A percentile compares a stretch with the other conserved stretches of the same genome.
phyloP scores from a whole-genome alignment of 2,113 vertebrate species.

The Psammodynastes pulverulentus region DNA sequence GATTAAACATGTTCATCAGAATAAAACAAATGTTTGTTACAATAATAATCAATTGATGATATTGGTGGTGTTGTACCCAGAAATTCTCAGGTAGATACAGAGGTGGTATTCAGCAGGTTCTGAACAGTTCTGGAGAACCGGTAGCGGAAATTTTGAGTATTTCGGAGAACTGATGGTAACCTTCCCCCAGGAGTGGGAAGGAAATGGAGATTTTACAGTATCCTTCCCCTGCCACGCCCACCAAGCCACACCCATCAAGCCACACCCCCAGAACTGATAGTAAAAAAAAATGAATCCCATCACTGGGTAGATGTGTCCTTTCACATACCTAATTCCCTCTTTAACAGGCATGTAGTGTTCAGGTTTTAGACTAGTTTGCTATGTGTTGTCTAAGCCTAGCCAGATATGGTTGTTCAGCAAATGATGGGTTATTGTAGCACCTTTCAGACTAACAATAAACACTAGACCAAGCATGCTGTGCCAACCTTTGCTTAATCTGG shows the following conservation, averaged over 20 bases:
- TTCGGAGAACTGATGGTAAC: no score
- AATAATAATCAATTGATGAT: neutral
- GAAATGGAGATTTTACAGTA: no score
- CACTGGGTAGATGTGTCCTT: neutral
- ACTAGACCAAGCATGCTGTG: neutral
- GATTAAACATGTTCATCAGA: neutral
- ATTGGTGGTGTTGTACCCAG: neutral
- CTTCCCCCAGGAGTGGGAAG: no score
- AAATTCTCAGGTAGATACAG: neutral
- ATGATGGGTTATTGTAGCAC: neutral
- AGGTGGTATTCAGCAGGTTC: no score
- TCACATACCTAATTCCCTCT: neutral
- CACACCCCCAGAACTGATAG: no score
- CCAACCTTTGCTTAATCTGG: neutral
- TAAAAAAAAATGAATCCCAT: no score
- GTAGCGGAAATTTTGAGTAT: no score
- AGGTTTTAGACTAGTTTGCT: neutral
- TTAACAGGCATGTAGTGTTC: neutral
- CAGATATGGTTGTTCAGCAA: neutral
- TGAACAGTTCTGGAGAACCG: no score
- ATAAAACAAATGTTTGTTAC: neutral
- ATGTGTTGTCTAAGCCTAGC: neutral
- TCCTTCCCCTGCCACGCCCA: no score
- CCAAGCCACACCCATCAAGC: no score
- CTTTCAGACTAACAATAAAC: neutral